Evolutionary conservation across 2,888 invertebrate species (phyloP), one percentile per base, ranked within the genome.

Genomic region (Argyresthia albistria): DNA sequence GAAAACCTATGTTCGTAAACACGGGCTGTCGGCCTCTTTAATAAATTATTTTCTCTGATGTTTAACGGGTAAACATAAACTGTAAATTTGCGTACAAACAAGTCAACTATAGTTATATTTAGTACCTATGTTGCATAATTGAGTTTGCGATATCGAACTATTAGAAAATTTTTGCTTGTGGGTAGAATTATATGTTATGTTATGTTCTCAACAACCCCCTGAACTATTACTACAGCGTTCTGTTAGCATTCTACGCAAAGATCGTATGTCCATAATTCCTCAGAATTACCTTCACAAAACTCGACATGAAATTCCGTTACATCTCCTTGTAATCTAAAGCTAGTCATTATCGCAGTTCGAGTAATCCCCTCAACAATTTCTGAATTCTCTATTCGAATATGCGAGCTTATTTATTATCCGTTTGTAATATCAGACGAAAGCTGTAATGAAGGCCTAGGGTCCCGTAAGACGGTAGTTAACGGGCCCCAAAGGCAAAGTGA

Each of bases 351-450:
- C 10, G 25, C 50, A 43, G 43, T 37, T 8, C 25, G 11, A 12
- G n/a, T 10, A 16, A 8, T 12, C 48, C 48, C 16, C 25, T 50
- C 43, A 42, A 43, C 42, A 50, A 42, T 50, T 50, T 42, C 45
- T 35, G 52, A 46, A 52, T 15, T 16, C 46, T 51, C 43, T 45
- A 51, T 51, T 51, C 45, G 51, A 51, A 52, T 46, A 52, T 52
- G 46, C 46, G 62, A 65, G 59, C 57, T 63, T 69, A 69, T 76
- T 73, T 73, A 77, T 78, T 73, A 80, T 75, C 64, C 65, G 67
- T 68, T 65, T 70, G 76, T 80, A 79, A 80, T 76, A 76, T 73
- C 74, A 77, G 74, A 81, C 73, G 76, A 80, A 83, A 80, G 80
- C 76, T 79, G 75, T 81, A 77, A 82, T 80, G 73, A 82, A 80